Percentiles rank a stretch among this genome's conserved stretches.
phyloP scores from a whole-genome alignment of 2,113 vertebrate genomes.

The Anguilla japonica region DNA sequence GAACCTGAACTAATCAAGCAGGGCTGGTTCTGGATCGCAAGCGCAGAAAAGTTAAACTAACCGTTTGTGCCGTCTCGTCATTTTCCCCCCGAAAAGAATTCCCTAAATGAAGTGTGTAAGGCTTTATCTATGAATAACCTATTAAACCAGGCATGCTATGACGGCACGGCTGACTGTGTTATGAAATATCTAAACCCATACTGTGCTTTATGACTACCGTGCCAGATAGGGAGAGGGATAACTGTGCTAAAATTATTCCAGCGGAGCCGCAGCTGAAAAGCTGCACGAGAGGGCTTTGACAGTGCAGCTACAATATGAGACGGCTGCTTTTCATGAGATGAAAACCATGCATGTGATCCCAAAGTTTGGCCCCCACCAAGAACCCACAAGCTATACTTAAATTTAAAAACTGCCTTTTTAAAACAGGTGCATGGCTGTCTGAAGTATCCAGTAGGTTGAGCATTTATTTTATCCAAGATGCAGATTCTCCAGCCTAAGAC shows the following conservation, averaged over 20 bases:
- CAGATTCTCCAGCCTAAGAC: too few species aligned
- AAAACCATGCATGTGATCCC: neutral
- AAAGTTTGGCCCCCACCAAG: too few species aligned
- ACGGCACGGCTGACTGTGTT: neutral
- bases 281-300: neutral
- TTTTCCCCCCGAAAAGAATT: too few species aligned
- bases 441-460: too few species aligned
- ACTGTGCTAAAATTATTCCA: neutral
- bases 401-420: too few species aligned
- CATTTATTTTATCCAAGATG: too few species aligned
- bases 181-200: neutral
- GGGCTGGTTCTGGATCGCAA: neutral
- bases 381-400: too few species aligned
- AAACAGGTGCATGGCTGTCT: too few species aligned
- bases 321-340: neutral
- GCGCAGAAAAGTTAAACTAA: neutral
- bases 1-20: neutral
- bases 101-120: too few species aligned
- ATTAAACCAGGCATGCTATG: neutral
- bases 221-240: neutral
- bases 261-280: neutral
- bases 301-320: neutral
- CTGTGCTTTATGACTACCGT: neutral
- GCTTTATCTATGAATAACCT: neutral
- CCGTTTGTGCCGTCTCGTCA: too few species aligned